These are phyloP conservation scores for Lasioglossum lativentre DNA, from an alignment of 2,888 invertebrate species.

Conservation along the genomic window DNA sequence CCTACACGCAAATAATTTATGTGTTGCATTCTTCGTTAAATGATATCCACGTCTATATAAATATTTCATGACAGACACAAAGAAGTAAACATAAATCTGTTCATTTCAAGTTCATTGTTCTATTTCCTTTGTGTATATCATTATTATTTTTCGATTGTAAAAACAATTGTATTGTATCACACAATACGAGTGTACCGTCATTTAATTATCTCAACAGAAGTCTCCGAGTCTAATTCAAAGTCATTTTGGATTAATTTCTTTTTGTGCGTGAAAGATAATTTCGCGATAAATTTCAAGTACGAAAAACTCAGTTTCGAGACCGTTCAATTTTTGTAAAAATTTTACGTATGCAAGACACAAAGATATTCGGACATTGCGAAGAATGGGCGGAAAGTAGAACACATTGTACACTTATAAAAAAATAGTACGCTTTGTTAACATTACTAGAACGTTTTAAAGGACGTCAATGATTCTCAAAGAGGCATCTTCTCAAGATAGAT, in stretches of 20 bases:
- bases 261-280: constrained; percentile 39
- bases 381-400: constrained; percentile 60
- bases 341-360: constrained; percentile 34
- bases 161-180: background rate
- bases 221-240: background rate
- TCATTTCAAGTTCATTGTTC: constrained; percentile 8
- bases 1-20: constrained; percentile 33
- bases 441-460: constrained; percentile 43
- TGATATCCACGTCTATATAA: constrained; percentile 17
- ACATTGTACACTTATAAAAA: constrained; percentile 54
- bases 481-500: constrained; percentile 31
- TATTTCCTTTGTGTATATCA: constrained; percentile 1
- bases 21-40: constrained; percentile 22
- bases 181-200: background rate
- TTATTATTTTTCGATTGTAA: constrained; percentile 14
- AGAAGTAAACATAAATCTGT: constrained; percentile 14
- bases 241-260: background rate
- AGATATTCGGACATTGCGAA: constrained; percentile 44
- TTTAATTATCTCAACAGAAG: background rate
- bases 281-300: background rate
- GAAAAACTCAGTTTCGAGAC: constrained; percentile 2
- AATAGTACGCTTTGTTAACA: constrained; percentile 49
- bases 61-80: constrained; percentile 27
- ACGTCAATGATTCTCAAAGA: constrained; percentile 39
- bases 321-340: constrained; percentile 3